Base-by-base conservation (phyloP, 35 echinoderm and acorn worm genomes). In the Lytechinus pictus region DNA sequence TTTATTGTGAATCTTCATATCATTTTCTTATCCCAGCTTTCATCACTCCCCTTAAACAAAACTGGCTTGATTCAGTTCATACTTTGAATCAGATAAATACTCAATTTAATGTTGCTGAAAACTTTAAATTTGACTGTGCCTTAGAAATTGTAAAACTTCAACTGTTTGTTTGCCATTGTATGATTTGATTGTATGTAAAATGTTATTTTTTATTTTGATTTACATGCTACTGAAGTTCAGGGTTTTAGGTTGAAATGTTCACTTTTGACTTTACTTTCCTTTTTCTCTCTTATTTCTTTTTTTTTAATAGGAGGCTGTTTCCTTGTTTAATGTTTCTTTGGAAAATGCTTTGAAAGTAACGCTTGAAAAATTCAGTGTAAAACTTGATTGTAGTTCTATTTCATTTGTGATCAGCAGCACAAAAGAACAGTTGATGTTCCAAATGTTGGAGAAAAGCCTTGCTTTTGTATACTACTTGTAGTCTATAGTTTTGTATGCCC, bases 381-480 rank as follows among this genome's bases (percentile, higher is more conserved):
- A 60, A 16, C 9, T 12, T 24, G 19, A 79, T 24, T 7, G 6
- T 79, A 24, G 66, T 79, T 16, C 3, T 79, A 7, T 79, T 79
- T 79, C 33, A 44, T 44, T 79, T 79, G 66, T 79, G 66, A 19
- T 24, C 66, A 79, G 19, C 66, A 79, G 66, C 66, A 79, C 66
- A 79, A 79, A 79, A 4, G 9, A 79, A 24, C n/a, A 79, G 16
- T 16, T 19, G 6, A 79, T 79, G 66, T 79, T 79, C 21, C 19
- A 79, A 8, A 79, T n/a, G 66, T 19, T 79, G 66, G 66, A 24
- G 66, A 79, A n/a, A 79, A 79, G 66, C 66, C 66, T 79, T 79
- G 66, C 66, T 79, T 79, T 79, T 79, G 66, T 79, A 79, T 79
- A 79, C 66, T 79, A 79, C 66, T 79, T 24, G 66, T 79, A 79